These are phyloP conservation scores for Tachypleus tridentatus DNA, from an alignment of 1,140 invertebrate species.

Conservation along the genomic window DNA sequence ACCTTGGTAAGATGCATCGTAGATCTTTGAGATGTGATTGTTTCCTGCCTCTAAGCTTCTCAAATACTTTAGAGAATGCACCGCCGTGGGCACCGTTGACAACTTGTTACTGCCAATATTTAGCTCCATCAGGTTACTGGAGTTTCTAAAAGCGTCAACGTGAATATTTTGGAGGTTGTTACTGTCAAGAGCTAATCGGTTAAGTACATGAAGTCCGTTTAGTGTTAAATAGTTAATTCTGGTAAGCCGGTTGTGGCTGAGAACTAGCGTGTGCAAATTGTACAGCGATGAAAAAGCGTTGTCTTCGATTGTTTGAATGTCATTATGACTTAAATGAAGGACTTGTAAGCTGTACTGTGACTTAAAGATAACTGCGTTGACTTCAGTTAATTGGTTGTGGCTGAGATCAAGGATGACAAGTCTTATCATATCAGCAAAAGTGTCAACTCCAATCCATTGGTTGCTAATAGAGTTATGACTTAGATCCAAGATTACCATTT, in stretches of 20 bases:
- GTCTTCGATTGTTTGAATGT: constrained; percentile 59
- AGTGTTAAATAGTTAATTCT: constrained; percentile 60
- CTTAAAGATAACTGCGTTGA: constrained; percentile 67
- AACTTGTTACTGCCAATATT: constrained; percentile 70
- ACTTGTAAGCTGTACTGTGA: constrained; percentile 70
- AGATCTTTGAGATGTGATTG: constrained; percentile 59
- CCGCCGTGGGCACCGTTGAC: constrained; percentile 53
- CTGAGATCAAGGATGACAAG: constrained; percentile 73
- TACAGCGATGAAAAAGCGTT: constrained; percentile 69
- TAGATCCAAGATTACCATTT: constrained; percentile 70
- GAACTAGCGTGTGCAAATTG: constrained; percentile 63
- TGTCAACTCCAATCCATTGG: constrained; percentile 61
- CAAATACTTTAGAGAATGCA: constrained; percentile 58
- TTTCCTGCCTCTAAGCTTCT: constrained; percentile 67
- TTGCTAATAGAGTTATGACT: constrained; percentile 73
- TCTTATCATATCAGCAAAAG: constrained; percentile 72
- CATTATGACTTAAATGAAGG: constrained; percentile 63
- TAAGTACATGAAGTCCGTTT: constrained; percentile 63
- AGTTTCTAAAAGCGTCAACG: constrained; percentile 66
- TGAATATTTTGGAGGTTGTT: constrained; percentile 62
- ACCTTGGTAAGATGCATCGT: constrained; percentile 65
- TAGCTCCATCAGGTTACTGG: constrained; percentile 61
- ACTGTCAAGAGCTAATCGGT: constrained; percentile 61
- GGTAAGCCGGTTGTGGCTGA: constrained; percentile 64
- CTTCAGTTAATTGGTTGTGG: constrained; percentile 62